Percentiles rank a stretch among this genome's conserved stretches.
phyloP scores from a whole-genome alignment of 2,113 vertebrate genomes.

The Oncorhynchus kisutch region DNA sequence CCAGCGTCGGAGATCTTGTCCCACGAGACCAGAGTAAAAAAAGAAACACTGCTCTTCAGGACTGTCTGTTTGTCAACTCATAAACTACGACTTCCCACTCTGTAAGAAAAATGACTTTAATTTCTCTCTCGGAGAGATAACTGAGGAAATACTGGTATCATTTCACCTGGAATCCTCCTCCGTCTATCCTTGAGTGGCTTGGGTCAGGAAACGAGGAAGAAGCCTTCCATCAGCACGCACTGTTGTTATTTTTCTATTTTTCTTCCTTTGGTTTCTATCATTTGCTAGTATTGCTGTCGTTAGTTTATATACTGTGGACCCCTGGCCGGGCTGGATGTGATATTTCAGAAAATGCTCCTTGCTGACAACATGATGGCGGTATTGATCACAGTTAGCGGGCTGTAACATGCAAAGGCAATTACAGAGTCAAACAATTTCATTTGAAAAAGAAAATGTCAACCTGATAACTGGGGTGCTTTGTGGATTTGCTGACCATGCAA shows the following conservation, averaged over 20 bases:
- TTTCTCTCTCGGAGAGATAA: background rate
- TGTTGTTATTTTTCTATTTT: background rate
- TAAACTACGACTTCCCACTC: background rate
- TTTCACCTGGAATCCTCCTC: background rate
- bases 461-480: background rate
- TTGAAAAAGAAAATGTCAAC: background rate
- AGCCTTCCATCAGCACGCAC: background rate
- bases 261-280: background rate
- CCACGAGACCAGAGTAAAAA: background rate
- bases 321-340: background rate
- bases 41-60: background rate
- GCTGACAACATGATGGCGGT: background rate
- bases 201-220: background rate
- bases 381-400: constrained; percentile 4
- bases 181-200: background rate
- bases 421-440: constrained; percentile 7
- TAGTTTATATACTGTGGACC: no score
- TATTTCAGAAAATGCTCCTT: background rate
- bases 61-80: background rate
- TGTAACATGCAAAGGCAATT: constrained; percentile 9
- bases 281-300: background rate
- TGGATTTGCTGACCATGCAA: constrained; percentile 5
- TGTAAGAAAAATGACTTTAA: background rate
- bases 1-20: background rate
- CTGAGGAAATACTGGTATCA: background rate